Conservation (phyloP, 2,113 vertebrate species). For the Pachyramphus minor region DNA sequence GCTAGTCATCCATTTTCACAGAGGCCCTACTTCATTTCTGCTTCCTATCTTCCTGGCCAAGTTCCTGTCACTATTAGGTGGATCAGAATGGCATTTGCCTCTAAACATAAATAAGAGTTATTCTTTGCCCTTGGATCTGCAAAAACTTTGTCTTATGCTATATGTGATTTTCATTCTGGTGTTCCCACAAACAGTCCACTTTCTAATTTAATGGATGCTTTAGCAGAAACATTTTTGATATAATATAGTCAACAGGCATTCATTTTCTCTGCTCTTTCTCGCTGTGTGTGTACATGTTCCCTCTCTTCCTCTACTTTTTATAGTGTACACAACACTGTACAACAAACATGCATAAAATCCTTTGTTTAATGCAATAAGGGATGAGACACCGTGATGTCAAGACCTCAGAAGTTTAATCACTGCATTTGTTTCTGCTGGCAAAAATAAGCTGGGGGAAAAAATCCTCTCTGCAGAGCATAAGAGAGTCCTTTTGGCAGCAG, state of each 20-base stretch:
- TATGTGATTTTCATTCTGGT: neutral
- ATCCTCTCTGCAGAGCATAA: neutral
- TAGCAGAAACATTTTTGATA: neutral
- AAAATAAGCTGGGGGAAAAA: neutral
- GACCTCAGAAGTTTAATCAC: neutral
- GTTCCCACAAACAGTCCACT: neutral
- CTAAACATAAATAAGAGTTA: neutral
- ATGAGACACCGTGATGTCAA: neutral
- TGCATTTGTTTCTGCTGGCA: neutral
- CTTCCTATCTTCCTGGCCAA: neutral
- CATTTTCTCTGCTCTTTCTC: neutral
- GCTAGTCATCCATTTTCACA: conserved; percentile 32
- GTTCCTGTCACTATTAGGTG: neutral
- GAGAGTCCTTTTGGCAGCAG: neutral
- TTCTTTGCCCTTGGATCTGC: neutral
- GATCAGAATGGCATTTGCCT: neutral
- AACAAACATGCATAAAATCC: fast-evolving
- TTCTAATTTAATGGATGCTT: neutral
- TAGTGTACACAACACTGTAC: fast-evolving
- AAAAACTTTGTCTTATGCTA: neutral
- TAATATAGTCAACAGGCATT: neutral
- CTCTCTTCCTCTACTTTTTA: neutral
- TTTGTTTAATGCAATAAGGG: fast-evolving
- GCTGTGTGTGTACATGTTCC: neutral
- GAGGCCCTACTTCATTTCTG: neutral